Conservation (phyloP, 2,888 invertebrate species). For the Agrochola lota region DNA sequence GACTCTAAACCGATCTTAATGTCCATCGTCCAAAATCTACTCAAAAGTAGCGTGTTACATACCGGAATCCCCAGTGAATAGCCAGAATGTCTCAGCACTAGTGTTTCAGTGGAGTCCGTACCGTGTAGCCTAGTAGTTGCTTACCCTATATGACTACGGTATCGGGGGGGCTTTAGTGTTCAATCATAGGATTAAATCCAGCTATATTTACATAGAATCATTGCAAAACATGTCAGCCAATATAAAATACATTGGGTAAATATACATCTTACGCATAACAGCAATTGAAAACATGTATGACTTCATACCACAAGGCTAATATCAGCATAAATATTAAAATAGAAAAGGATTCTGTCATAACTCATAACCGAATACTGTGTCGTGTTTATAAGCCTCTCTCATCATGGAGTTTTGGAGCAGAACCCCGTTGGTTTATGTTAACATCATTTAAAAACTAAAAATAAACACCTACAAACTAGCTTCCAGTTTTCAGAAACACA, state of each 20-base stretch:
- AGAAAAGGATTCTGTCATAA: constrained; percentile 24
- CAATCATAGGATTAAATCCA: too few species aligned
- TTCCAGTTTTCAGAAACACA: not conserved
- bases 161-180: too few species aligned
- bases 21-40: too few species aligned
- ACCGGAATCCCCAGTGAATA: too few species aligned
- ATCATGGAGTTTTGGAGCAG: not conserved
- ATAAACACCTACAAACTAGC: not conserved
- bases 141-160: too few species aligned
- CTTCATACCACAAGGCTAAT: constrained; percentile 11
- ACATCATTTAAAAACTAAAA: not conserved
- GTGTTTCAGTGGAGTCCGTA: too few species aligned
- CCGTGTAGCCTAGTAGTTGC: too few species aligned
- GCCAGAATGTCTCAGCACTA: too few species aligned
- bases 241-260: constrained; percentile 6
- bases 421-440: not conserved
- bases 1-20: too few species aligned
- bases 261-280: not conserved
- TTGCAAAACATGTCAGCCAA: too few species aligned
- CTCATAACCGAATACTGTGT: constrained; percentile 6
- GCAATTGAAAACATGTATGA: constrained; percentile 17
- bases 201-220: too few species aligned
- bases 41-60: too few species aligned
- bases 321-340: constrained; percentile 11
- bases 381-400: constrained; percentile 3